Base-by-base conservation (phyloP, 2,888 invertebrate species). In the Cabera pusaria region DNA sequence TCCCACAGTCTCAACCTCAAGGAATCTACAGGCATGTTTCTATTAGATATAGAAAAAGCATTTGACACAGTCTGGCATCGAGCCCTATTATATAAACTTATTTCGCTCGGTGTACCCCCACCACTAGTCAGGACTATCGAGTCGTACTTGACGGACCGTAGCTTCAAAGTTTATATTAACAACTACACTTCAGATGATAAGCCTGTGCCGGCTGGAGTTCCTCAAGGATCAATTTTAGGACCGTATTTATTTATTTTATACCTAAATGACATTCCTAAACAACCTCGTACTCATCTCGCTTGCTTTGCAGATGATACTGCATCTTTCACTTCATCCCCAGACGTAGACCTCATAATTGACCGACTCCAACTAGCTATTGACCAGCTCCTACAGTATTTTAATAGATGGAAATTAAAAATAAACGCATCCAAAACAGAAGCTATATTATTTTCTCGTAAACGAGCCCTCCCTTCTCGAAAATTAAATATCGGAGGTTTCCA, bases 291-390 rank as follows among this genome's bases (percentile, higher is more conserved):
- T 0, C n/a, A 22, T 2, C 1, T 38, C 4, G 31, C 31, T 1
- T 32, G 21, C 5, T 32, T 36, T 12, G 35, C 35, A 3, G 35
- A 36, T 6, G 28, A 36, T 17, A 36, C 35, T 4, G 14, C 14
- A 3, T 14, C 14, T 3, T 14, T 14, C 14, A 14, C 14, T 3
- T 14, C 14, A 14, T 14, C 14, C 2, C 7, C 2, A 1, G 21
- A 21, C 8, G 8, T 21, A 1, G 21, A 21, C 21, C 21, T 21
- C 4, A 8, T 21, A 0, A 8, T 21, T 4, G 8, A 8, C 6
- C 7, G 21, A 2, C 14, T 14, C 14, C 14, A 14, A 4, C 14
- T 14, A 14, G 2, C 14, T 14, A 4, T 14, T 14, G 14, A 14
- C 4, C 4, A 2, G 3, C 14, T 14, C 14, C 4, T 4, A 2